These are phyloP conservation scores for Erythrolamprus reginae DNA, from an alignment of 2,113 vertebrate species.

Conservation along the genomic window DNA sequence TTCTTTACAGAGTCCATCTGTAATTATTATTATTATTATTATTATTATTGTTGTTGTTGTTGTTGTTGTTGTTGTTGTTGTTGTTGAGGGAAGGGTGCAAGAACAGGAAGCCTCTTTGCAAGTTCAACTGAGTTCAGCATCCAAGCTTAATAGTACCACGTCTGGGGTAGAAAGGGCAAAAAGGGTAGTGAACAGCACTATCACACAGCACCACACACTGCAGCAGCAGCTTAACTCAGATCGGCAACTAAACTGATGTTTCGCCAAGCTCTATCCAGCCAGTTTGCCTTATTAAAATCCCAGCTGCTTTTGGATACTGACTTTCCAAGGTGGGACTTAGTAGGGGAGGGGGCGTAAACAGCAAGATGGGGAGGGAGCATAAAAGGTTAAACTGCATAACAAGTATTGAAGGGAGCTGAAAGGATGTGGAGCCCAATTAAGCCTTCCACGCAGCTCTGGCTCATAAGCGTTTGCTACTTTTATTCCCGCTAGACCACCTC, in stretches of 20 bases:
- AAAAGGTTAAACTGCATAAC: conserved; percentile 80
- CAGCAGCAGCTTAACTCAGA: conserved; percentile 58
- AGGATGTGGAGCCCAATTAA: conserved; percentile 81
- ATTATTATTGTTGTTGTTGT: too few species aligned
- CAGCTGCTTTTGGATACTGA: conserved; percentile 55
- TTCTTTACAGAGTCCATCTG: too few species aligned
- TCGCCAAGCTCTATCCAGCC: conserved; percentile 54
- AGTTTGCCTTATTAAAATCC: conserved; percentile 64
- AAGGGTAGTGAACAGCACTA: neutral
- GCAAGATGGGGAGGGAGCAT: conserved; percentile 44
- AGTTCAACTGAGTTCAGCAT: conserved; percentile 30
- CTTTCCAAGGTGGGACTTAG: conserved; percentile 39
- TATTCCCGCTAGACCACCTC: conserved; percentile 70
- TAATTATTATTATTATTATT: too few species aligned
- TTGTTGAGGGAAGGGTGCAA: conserved; percentile 8
- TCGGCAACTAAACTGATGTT: conserved; percentile 55
- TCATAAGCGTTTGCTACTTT: conserved; percentile 67
- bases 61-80: too few species aligned
- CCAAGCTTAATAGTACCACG: conserved; percentile 1
- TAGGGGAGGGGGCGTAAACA: conserved; percentile 3
- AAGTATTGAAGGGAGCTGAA: conserved; percentile 70
- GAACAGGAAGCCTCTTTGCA: neutral
- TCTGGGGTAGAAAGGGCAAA: neutral
- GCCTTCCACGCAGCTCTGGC: conserved; percentile 61
- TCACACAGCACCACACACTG: conserved; percentile 11